These are phyloP conservation scores for Eupelmus urozonus DNA, from an alignment of 2,888 invertebrate genomes.

Conservation along the genomic window DNA sequence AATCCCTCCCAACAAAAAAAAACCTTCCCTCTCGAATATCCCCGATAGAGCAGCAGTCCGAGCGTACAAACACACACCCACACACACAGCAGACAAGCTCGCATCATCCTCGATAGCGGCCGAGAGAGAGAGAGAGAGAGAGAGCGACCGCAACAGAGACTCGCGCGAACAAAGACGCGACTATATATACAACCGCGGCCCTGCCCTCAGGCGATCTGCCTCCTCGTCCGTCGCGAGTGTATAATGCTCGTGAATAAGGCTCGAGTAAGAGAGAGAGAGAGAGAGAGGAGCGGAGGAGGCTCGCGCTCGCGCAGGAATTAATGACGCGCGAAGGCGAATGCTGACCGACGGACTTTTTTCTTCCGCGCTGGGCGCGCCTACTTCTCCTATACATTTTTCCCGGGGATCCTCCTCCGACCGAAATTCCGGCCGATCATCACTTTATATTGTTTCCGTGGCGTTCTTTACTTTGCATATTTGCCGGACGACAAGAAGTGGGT, in stretches of 20 bases:
- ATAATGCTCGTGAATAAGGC: constrained; percentile 54
- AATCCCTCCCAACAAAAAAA: too few species aligned
- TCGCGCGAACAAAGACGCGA: too few species aligned
- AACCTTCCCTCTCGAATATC: too few species aligned
- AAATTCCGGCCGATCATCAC: constrained; percentile 26
- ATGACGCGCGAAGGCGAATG: constrained; percentile 52
- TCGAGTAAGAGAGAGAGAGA: constrained; percentile 33
- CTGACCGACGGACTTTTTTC: constrained; percentile 45
- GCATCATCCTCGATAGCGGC: too few species aligned
- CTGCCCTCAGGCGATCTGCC: too few species aligned
- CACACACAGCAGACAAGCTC: too few species aligned
- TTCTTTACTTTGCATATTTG: constrained; percentile 42
- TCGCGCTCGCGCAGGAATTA: constrained; percentile 19
- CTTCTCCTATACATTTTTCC: neutral
- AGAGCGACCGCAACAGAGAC: too few species aligned
- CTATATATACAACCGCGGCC: neutral
- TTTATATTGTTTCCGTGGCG: constrained; percentile 38
- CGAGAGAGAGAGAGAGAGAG: too few species aligned
- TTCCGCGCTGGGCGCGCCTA: too few species aligned
- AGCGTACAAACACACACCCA: too few species aligned
- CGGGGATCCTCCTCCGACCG: neutral
- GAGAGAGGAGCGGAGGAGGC: constrained; percentile 29
- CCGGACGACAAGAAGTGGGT: too few species aligned
- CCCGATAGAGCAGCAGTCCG: too few species aligned
- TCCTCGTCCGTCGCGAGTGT: neutral